These are phyloP conservation scores for Octodonta nipae DNA, from an alignment of 2,888 invertebrate genomes.

Conservation along the genomic window DNA sequence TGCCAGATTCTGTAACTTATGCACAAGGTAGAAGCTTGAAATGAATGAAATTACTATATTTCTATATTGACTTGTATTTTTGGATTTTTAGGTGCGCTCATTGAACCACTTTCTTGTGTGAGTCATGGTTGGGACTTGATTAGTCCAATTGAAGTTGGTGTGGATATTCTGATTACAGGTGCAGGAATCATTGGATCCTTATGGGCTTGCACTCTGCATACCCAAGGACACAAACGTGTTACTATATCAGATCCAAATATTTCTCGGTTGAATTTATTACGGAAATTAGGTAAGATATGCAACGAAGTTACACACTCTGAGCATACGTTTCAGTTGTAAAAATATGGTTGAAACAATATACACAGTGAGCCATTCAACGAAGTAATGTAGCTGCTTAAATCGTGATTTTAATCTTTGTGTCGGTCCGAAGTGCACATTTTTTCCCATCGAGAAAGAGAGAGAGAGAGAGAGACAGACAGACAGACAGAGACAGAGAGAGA, in stretches of 20 bases:
- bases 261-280: slow-evolving; percentile 37
- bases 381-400: too few species aligned
- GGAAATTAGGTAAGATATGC: slow-evolving; percentile 35
- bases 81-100: slow-evolving; percentile 41
- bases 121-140: slow-evolving; percentile 53
- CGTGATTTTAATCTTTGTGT: too few species aligned
- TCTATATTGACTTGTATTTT: background rate
- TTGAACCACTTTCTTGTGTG: slow-evolving; percentile 56
- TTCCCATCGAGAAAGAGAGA: too few species aligned
- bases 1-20: slow-evolving; percentile 43
- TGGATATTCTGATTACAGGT: slow-evolving; percentile 48
- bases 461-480: too few species aligned
- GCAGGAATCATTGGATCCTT: slow-evolving; percentile 61
- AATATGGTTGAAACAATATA: too few species aligned
- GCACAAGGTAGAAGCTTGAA: slow-evolving; percentile 40
- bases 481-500: too few species aligned
- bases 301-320: background rate
- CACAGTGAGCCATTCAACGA: too few species aligned
- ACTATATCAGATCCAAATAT: slow-evolving; percentile 52
- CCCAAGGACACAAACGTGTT: slow-evolving; percentile 52
- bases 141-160: slow-evolving; percentile 44
- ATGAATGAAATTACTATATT: background rate
- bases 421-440: too few species aligned
- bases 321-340: background rate
- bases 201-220: slow-evolving; percentile 50